Evolutionary conservation across 2,113 vertebrate genomes (phyloP), one percentile per base, ranked within the genome.

Genomic region (Apteryx owenii): DNA sequence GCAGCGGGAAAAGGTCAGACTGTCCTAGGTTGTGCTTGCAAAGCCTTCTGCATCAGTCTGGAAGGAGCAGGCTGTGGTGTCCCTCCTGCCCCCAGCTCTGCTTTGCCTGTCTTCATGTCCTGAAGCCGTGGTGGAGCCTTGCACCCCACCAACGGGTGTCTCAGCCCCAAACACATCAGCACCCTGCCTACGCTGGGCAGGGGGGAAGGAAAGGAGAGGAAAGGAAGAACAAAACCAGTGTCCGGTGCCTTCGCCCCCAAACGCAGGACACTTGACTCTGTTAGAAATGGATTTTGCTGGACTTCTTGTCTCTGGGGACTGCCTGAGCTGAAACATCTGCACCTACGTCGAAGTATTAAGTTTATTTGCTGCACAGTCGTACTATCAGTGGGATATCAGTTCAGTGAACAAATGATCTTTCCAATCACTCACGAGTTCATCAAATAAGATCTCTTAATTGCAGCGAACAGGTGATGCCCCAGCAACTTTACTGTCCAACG

Each of bases 1-100:
- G 61, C 81, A 94, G 53, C 2, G 69, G 13, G 48, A 84, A 97
- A 96, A 96, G 92, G 95, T 95, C 92, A 97, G 11, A 80, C 19
- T 21, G 53, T 70, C 81, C 48, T 7, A 25, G 62, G 81, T 58
- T 68, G 81, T 28, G 65, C 66, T 86, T 40, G 8, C 69, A 48
- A 75, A 44, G 42, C 64, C 61, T 50, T 65, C 84, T 79, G 38
- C 1, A 0, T 42, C 70, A 72, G 73, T 81, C 60, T 90, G 61
- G 66, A 81, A 42, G 78, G 71, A 85, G 77, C 46, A 40, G 91
- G 61, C 2, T 2, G 33, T 16, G 56, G 64, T 33, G 44, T 13
- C 76, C 51, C 79, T 85, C 48, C 4, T 65, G 70, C 80, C 33
- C 71, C 36, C 33, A 46, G 82, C 53, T 88, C 60, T 65, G 73